These are phyloP conservation scores for Mirounga angustirostris DNA, from an alignment of 2,113 vertebrate genomes.

Conservation along the genomic window DNA sequence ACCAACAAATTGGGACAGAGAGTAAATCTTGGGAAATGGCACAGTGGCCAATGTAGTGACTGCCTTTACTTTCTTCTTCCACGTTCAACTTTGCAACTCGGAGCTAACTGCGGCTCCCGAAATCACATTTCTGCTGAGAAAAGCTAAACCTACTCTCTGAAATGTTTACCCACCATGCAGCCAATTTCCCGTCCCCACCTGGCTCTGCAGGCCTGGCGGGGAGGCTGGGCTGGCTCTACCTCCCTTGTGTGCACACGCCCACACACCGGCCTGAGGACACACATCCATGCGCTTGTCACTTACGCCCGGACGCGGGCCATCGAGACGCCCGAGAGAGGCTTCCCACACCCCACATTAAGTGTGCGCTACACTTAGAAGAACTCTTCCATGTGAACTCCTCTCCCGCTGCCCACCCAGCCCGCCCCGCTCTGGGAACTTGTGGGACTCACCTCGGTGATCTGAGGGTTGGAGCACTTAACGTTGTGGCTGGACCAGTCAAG, in stretches of 20 bases:
- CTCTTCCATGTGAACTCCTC: no score
- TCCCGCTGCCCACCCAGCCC: background rate
- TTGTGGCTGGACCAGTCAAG: constrained; percentile 95
- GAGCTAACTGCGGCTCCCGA: constrained; percentile 54
- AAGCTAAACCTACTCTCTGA: constrained; percentile 38
- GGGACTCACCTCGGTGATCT: constrained; percentile 95
- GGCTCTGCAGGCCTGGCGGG: background rate
- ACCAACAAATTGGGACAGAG: constrained; percentile 51
- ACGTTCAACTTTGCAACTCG: constrained; percentile 37
- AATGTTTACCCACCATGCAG: background rate
- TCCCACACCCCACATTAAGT: accelerated
- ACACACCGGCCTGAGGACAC: background rate
- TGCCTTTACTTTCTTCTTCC: constrained; percentile 31
- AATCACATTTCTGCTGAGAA: constrained; percentile 60
- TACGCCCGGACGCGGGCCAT: background rate
- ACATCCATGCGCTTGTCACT: background rate
- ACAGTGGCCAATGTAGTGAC: background rate
- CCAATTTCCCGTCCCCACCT: background rate
- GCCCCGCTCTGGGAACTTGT: accelerated
- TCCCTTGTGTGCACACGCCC: background rate
- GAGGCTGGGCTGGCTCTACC: background rate
- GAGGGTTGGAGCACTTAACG: constrained; percentile 98
- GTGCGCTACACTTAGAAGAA: background rate
- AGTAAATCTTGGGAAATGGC: background rate
- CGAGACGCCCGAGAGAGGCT: accelerated